These are phyloP conservation scores for Drosophila virilis DNA, from an alignment of 1,140 invertebrate species.

Conservation along the genomic window DNA sequence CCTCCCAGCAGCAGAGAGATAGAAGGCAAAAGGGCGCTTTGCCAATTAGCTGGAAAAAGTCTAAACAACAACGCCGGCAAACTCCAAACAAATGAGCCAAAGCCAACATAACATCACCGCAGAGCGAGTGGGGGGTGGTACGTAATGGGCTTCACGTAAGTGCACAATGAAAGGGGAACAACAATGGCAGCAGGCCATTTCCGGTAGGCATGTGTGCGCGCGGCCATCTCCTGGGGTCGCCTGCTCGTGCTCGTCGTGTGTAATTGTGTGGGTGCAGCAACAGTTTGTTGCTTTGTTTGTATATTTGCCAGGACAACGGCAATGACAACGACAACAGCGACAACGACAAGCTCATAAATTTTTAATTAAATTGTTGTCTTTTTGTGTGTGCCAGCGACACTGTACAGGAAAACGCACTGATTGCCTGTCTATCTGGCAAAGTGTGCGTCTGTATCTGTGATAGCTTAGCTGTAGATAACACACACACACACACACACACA, in stretches of 20 bases:
- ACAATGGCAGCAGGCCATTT: conserved; percentile 72
- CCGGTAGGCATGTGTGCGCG: conserved; percentile 56
- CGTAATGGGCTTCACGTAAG: not conserved
- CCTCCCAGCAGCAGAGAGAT: not conserved
- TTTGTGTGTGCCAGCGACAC: conserved; percentile 41
- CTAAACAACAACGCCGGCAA: conserved; percentile 63
- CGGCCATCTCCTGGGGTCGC: conserved; percentile 55
- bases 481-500: conserved; percentile 1
- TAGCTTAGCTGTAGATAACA: not conserved
- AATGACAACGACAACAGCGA: conserved; percentile 32
- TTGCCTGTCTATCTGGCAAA: conserved; percentile 42
- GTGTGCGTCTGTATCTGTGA: not conserved
- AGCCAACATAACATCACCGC: conserved; percentile 38
- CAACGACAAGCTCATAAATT: conserved; percentile 73
- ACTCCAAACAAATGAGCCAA: conserved; percentile 69
- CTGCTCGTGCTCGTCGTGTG: conserved; percentile 19
- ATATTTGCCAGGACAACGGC: conserved; percentile 66
- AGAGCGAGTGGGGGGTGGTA: not conserved
- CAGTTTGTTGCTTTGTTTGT: conserved; percentile 72
- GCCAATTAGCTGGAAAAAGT: conserved; percentile 65
- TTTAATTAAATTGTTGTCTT: conserved; percentile 74
- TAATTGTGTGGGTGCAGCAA: conserved; percentile 50
- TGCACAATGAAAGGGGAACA: conserved; percentile 14
- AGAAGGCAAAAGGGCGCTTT: conserved; percentile 19
- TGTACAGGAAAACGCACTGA: conserved; percentile 63